Percentiles rank a stretch among this genome's conserved stretches.
These are phyloP conservation scores for Lepeophtheirus nordmannii DNA, from an alignment of 2,888 invertebrate genomes.

Conservation along the genomic window DNA sequence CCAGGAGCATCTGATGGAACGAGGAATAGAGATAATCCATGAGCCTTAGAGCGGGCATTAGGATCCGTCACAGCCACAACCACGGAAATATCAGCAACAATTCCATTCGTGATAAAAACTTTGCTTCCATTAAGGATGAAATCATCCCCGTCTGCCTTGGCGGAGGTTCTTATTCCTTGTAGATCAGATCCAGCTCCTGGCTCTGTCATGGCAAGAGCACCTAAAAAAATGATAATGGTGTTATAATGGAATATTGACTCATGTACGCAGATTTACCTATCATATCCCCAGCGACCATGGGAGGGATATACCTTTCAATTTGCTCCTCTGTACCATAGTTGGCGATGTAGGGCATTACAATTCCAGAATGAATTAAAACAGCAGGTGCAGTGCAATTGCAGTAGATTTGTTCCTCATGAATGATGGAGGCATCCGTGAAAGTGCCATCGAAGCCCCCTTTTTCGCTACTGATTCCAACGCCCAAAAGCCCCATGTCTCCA, in stretches of 20 bases:
- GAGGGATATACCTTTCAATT: constrained; percentile 35
- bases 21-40: constrained; percentile 37
- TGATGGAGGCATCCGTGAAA: constrained; percentile 34
- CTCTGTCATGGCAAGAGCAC: constrained; percentile 38
- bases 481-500: constrained; percentile 35
- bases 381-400: constrained; percentile 35
- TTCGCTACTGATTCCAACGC: constrained; percentile 34
- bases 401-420: constrained; percentile 38
- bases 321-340: constrained; percentile 37
- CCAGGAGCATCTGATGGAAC: constrained; percentile 36
- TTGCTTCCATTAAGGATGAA: constrained; percentile 38
- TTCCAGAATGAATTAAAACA: constrained; percentile 36
- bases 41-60: constrained; percentile 34
- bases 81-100: constrained; percentile 34
- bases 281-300: constrained; percentile 33
- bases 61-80: constrained; percentile 37
- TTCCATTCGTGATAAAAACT: constrained; percentile 37
- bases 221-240: constrained; percentile 30
- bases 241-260: constrained; percentile 22
- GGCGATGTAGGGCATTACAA: constrained; percentile 37
- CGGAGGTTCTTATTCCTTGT: constrained; percentile 36
- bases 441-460: constrained; percentile 36
- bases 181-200: constrained; percentile 37
- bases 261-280: neutral
- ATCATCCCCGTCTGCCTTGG: constrained; percentile 36